Evolutionary conservation across 2,888 invertebrate genomes (phyloP), one percentile per base, ranked within the genome.

Genomic region (Temnothorax unifasciatus): DNA sequence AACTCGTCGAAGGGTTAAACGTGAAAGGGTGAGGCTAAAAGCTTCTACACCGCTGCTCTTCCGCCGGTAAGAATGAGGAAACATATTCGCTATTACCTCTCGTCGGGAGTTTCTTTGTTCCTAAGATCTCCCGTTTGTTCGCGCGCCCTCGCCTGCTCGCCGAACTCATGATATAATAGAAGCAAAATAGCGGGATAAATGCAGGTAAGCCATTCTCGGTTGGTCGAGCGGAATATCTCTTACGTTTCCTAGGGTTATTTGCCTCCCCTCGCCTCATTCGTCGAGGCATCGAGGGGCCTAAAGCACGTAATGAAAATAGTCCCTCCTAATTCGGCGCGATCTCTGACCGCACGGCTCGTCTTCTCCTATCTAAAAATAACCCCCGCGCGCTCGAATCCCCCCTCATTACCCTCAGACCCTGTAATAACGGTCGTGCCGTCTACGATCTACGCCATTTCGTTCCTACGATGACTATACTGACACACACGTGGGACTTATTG

Each of bases 291-390:
- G 75, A 87, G 84, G 88, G 87, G 83, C 81, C 77, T 81, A 85
- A 90, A 90, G 86, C 84, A 83, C 91, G 90, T 93, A 93, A 93
- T 93, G 93, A 93, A 93, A 93, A 93, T 93, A 89, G 91, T 88
- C 91, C 91, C 91, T 92, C 87, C 93, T 93, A 93, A 93, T 93
- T 93, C 91, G 86, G 77, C 88, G 83, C 91, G 91, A 91, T 92
- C 77, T 77, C 38, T 91, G 93, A 93, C 92, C 92, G 89, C 91
- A 89, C 88, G 89, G 88, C 88, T 87, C 86, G 84, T 81, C 87
- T 71, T 77, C 87, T 91, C 91, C 92, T 91, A 92, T 93, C 93
- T 90, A 88, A 91, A 92, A 91, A 92, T 92, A 91, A 84, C 90
- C 90, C 86, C 86, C 83, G 84, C n/a, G 34, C 21, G 54, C 84